Percentiles rank a stretch among this genome's conserved stretches.
Evolutionary conservation across 2,888 invertebrate species (phyloP).

Genomic region (Sminthurinus aureus): DNA sequence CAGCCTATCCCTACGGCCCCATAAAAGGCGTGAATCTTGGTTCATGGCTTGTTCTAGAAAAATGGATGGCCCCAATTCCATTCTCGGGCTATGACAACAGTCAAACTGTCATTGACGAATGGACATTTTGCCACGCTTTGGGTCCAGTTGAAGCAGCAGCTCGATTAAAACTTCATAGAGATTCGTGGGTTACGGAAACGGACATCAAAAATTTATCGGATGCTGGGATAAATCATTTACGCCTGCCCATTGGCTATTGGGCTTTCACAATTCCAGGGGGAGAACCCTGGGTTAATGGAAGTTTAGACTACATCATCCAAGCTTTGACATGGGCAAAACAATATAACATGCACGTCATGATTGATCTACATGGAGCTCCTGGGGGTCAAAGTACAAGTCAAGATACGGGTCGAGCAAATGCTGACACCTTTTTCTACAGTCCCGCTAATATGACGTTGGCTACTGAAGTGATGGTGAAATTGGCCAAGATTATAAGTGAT

Average conservation of each 20-base stretch:
- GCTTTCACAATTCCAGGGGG: conserved; percentile 52
- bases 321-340: conserved; percentile 55
- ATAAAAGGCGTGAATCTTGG: conserved; percentile 56
- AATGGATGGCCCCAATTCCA: conserved; percentile 51
- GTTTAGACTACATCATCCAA: conserved; percentile 52
- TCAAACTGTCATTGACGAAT: conserved; percentile 50
- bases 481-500: conserved; percentile 49
- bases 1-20: too few relatives aligned
- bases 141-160: conserved; percentile 45
- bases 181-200: conserved; percentile 53
- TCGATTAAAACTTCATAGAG: conserved; percentile 51
- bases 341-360: conserved; percentile 55
- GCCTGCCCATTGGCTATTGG: conserved; percentile 58
- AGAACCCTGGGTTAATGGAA: conserved; percentile 53
- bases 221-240: conserved; percentile 54
- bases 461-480: conserved; percentile 46
- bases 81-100: too few relatives aligned
- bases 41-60: conserved; percentile 55
- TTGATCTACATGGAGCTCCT: conserved; percentile 58
- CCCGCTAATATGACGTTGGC: conserved; percentile 53
- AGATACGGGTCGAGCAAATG: conserved; percentile 51
- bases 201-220: conserved; percentile 50
- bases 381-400: conserved; percentile 48
- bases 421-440: conserved; percentile 49
- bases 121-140: conserved; percentile 42